Evolutionary conservation across 2,888 invertebrate genomes (phyloP).

Genomic region (Sarcophaga subvicina): DNA sequence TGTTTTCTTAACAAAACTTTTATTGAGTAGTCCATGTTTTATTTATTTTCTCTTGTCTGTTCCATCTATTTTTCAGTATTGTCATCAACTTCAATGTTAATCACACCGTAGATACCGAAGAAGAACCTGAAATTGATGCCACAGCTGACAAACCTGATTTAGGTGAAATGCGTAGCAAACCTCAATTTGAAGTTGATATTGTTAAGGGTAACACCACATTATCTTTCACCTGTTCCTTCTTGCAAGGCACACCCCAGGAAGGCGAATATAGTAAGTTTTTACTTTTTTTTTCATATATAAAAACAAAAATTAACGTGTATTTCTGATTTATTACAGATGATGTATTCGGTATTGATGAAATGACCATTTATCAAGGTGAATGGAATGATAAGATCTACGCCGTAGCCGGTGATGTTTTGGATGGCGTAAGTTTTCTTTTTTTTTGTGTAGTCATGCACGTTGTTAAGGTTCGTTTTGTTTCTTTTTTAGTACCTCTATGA

Average conservation of each 20-base stretch:
- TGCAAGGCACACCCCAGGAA: slow-evolving; percentile 85
- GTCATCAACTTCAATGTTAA: slow-evolving; percentile 95
- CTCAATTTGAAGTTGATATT: slow-evolving; percentile 95
- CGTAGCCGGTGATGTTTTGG: slow-evolving; percentile 96
- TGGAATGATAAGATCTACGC: slow-evolving; percentile 94
- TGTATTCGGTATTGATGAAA: slow-evolving; percentile 95
- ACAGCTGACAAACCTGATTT: slow-evolving; percentile 87
- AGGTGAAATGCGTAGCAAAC: slow-evolving; percentile 94
- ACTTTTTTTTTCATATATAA: not conserved
- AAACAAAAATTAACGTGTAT: not conserved
- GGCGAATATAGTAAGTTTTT: slow-evolving; percentile 87
- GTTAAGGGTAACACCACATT: slow-evolving; percentile 89
- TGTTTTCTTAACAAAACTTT: too few species aligned
- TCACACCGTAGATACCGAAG: slow-evolving; percentile 94
- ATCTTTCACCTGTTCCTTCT: slow-evolving; percentile 92
- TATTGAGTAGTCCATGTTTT: too few species aligned
- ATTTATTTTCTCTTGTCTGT: too few species aligned
- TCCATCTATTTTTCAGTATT: slow-evolving; percentile 79
- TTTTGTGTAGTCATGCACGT: not conserved
- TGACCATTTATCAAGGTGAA: slow-evolving; percentile 93
- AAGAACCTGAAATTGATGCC: slow-evolving; percentile 86
- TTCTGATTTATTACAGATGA: slow-evolving; percentile 85
- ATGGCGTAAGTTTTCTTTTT: slow-evolving; percentile 87
- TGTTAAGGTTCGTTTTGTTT: not conserved
- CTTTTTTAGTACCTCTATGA: slow-evolving; percentile 94